phyloP scores from a whole-genome alignment of 2,113 vertebrate genomes.

The Ammospiza nelsoni region DNA sequence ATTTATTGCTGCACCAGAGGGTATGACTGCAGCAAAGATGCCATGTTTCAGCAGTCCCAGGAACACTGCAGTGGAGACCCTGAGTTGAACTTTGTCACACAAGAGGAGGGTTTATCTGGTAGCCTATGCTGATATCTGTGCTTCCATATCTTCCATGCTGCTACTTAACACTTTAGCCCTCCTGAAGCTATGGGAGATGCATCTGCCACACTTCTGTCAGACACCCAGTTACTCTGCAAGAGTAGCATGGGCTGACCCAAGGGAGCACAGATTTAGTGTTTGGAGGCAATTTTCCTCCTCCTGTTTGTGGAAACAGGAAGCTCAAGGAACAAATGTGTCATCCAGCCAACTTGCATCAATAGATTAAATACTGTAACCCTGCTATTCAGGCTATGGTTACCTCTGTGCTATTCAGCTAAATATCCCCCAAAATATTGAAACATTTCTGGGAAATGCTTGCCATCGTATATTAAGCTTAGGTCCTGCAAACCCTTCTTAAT shows the following conservation, averaged over 20 bases:
- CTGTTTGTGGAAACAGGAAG: not conserved
- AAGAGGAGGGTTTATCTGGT: not conserved
- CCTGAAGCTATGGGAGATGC: not conserved
- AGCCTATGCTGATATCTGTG: not conserved
- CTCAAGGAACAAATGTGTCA: not conserved
- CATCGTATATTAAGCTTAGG: not conserved
- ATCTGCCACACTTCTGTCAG: not conserved
- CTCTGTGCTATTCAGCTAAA: not conserved
- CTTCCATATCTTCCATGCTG: not conserved
- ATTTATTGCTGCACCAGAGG: not conserved
- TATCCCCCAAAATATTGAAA: not conserved
- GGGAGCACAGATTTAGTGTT: not conserved
- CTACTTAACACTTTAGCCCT: not conserved
- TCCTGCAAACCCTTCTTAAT: not conserved
- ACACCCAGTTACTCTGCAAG: not conserved
- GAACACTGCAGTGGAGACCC: not conserved
- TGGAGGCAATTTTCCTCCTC: not conserved
- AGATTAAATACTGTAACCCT: not conserved
- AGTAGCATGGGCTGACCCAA: not conserved
- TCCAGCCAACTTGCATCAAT: not conserved
- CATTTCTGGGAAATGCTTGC: not conserved
- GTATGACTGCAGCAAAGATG: not conserved
- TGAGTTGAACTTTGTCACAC: not conserved
- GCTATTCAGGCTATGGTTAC: not conserved
- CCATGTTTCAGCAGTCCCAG: not conserved